Percentiles rank a stretch among this genome's conserved stretches.
These are phyloP conservation scores for Pedetes capensis DNA, from an alignment of 2,113 vertebrate genomes.

Conservation along the genomic window DNA sequence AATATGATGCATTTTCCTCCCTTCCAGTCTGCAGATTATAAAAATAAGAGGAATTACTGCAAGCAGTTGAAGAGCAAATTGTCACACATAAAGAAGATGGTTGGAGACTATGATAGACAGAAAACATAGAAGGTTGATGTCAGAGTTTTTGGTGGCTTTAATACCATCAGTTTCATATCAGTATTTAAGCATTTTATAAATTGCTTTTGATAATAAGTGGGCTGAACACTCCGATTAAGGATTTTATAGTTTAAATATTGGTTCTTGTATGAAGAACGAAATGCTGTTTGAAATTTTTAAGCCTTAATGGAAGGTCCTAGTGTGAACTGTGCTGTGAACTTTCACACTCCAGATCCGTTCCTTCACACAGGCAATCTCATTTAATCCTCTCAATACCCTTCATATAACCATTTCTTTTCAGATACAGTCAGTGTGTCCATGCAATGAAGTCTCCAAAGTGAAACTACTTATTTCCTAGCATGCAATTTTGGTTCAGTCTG, in stretches of 20 bases:
- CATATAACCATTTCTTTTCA: constrained; percentile 24
- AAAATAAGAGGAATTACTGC: constrained; percentile 86
- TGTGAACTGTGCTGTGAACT: neutral
- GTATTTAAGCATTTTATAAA: constrained; percentile 67
- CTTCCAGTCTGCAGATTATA: constrained; percentile 88
- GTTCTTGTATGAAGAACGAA: constrained; percentile 55
- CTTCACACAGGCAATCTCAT: neutral
- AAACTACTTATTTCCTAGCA: neutral
- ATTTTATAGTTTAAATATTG: constrained; percentile 24
- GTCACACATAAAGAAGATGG: constrained; percentile 90
- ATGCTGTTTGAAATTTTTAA: constrained; percentile 32
- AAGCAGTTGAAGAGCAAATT: constrained; percentile 89
- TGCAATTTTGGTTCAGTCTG: constrained; percentile 40
- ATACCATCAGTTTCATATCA: constrained; percentile 62
- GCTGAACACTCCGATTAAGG: constrained; percentile 47
- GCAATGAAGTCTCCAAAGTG: neutral
- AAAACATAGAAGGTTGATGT: constrained; percentile 57
- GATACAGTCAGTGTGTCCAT: neutral
- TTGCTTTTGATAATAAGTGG: constrained; percentile 52
- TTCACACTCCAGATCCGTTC: neutral
- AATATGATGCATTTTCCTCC: neutral
- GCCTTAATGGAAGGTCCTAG: neutral
- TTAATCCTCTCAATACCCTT: neutral
- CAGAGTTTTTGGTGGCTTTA: constrained; percentile 62
- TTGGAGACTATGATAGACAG: constrained; percentile 88